Percentiles rank a stretch among this genome's conserved stretches.
phyloP scores from a whole-genome alignment of 2,113 vertebrate species.

The Merops nubicus region DNA sequence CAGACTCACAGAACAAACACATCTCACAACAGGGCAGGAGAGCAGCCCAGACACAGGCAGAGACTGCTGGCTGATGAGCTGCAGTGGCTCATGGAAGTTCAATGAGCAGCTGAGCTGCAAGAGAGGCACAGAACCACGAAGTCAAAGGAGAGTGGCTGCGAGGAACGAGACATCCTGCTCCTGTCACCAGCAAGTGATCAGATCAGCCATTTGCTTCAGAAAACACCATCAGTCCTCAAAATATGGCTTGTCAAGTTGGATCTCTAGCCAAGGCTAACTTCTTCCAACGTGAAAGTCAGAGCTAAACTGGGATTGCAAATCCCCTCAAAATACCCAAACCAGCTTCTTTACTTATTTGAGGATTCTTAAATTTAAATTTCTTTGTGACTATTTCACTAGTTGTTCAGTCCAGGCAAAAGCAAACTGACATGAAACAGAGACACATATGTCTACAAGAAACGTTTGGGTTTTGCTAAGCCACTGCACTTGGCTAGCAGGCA shows the following conservation, averaged over 20 bases:
- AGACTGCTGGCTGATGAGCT: not conserved
- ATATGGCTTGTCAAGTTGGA: not conserved
- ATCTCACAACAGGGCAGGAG: not conserved
- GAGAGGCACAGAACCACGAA: not conserved
- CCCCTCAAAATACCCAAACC: not conserved
- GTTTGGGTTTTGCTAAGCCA: not conserved
- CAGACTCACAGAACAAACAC: not conserved
- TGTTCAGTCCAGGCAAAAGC: not conserved
- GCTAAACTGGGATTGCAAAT: not conserved
- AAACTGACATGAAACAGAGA: not conserved
- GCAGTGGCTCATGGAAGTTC: not conserved
- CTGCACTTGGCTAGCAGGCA: not conserved
- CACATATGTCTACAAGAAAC: not conserved
- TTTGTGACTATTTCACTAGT: not conserved
- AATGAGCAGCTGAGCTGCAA: not conserved
- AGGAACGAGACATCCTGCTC: not conserved
- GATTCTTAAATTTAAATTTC: not conserved
- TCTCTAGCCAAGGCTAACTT: not conserved
- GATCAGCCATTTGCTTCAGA: not conserved
- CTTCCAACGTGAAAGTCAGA: not conserved
- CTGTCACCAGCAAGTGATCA: not conserved
- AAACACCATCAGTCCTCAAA: not conserved
- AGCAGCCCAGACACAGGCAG: not conserved
- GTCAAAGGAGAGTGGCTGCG: fast-evolving
- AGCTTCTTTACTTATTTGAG: not conserved